Base-by-base conservation (phyloP, 2,797 vertebrate species). In the Sebastolobus altivelis region DNA sequence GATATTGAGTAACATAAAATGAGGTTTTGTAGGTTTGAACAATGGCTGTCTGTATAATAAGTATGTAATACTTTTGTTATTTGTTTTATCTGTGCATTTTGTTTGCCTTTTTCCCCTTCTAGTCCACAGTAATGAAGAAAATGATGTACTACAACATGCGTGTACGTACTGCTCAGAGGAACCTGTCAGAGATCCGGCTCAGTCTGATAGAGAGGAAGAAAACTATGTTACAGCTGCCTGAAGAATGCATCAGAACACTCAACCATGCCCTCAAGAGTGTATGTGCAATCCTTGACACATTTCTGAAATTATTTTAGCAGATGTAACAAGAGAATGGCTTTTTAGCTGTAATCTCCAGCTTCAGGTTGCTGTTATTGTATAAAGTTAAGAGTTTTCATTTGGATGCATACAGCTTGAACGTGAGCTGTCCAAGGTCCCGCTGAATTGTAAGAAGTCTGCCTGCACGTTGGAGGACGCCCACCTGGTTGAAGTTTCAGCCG, bases 71-170 rank as follows among this genome's bases (percentile, higher is more conserved):
- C 10, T 3, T 4, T 5, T 54, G 0, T 66, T 29, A 38, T 2
- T 16, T 68, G 4, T 65, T 68, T n/a, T 20, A 65, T 68, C 20
- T 65, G 16, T 55, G 13, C 8, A 14, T 63, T 62, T 25, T 46
- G 0, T 59, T 74, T 75, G 5, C 11, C 5, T 56, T 72, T 54
- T 81, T 16, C 6, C 5, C 65, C 27, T 73, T 82, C 62, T 83
- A 99, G 98, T 93, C 94, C 60, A 97, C 94, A 73, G 96, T 96
- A 65, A 94, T 96, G 94, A 98, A 98, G 92, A 99, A 98, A 93
- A 95, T 94, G 78, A 98, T 97, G 96, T 99, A 97, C 90, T 99
- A 98, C 84, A 97, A 96, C 86, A 98, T 98, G 97, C 95, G 96
- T 22, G 92, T 97, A 61, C 97, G 95, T 74, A 92, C 89, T 4